phyloP scores from a whole-genome alignment of 2,888 invertebrate genomes.

The Hirtodrosophila histrioides region DNA sequence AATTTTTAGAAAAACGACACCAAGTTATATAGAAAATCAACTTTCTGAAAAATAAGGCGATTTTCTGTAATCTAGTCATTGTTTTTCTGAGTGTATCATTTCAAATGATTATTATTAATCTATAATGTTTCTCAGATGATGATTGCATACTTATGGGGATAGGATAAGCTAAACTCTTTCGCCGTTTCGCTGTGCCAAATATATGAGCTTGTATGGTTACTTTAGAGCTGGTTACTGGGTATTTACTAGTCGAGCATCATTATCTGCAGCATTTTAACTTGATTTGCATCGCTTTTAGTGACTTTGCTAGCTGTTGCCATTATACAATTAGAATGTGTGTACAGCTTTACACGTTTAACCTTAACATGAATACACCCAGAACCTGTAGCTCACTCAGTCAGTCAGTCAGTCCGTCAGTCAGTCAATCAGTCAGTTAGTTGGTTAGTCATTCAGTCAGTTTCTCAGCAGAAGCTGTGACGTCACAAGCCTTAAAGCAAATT shows the following conservation, averaged over 20 bases:
- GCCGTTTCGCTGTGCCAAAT: too few relatives aligned
- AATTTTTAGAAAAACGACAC: too few relatives aligned
- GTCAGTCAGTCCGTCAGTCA: not conserved
- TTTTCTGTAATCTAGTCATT: too few relatives aligned
- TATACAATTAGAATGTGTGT: slow-evolving; percentile 55
- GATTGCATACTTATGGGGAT: too few relatives aligned
- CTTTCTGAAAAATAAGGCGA: too few relatives aligned
- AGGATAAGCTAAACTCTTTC: too few relatives aligned
- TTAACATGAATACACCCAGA: slow-evolving; percentile 64
- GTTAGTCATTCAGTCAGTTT: not conserved
- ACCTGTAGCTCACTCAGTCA: not conserved
- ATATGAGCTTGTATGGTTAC: too few relatives aligned
- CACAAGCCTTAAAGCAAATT: slow-evolving; percentile 28
- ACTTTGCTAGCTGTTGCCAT: slow-evolving; percentile 20
- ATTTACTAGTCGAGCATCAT: slow-evolving; percentile 13
- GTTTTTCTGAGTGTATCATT: too few relatives aligned
- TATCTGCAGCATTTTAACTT: not conserved
- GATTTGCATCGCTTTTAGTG: slow-evolving; percentile 32
- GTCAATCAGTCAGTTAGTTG: slow-evolving; percentile 12
- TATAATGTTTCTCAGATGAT: too few relatives aligned
- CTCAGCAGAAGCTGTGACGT: slow-evolving; percentile 40
- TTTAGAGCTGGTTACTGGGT: slow-evolving; percentile 3
- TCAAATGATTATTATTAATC: too few relatives aligned
- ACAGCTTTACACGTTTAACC: slow-evolving; percentile 64
- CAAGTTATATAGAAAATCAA: too few relatives aligned